Base-by-base conservation (phyloP, 2,113 vertebrate genomes). In the Silurus asotus region DNA sequence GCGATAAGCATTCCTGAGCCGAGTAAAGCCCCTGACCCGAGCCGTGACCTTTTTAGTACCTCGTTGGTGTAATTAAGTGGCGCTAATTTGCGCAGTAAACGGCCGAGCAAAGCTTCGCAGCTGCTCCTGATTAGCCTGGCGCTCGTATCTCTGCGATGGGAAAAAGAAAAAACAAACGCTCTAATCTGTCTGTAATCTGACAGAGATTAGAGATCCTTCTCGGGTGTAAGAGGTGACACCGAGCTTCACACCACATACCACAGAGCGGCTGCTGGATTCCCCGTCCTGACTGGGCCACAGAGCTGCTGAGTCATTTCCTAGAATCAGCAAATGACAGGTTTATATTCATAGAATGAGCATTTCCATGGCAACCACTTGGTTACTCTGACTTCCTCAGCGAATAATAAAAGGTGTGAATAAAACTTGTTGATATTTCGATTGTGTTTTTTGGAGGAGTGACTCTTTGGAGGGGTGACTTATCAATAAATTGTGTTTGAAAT, bases 11-110 rank as follows among this genome's bases (percentile, higher is more conserved):
- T 82, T 82, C 80, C 80, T 64, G 79, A 81, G 79, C 79, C 15
- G 79, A 81, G 59, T 81, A 17, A 65, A 82, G 80, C 80, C 61
- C 80, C 80, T 82, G 80, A 82, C 80, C 80, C 61, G 61, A 53
- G 61, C 80, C 80, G 20, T 82, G 80, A 82, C 80, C 80, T 65
- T 65, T 80, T 82, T 82, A 65, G 80, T 82, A 82, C 80, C 80
- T 82, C 80, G 61, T 82, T 82, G 80, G 80, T 65, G 80, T 82
- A 82, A 82, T 82, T 65, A 82, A 82, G 80, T 82, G 80, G 80
- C n/a, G 48, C 80, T 82, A 82, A 82, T 82, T 82, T 65, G 80
- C 25, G 80, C 80, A 53, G 80, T 82, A 82, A 82, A 82, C 80
- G 59, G 48, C 45, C 7, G 61, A 65, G 61, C 59, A 13, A 64